phyloP scores from a whole-genome alignment of 2,888 invertebrate species.

The Lepeophtheirus nordmannii region DNA sequence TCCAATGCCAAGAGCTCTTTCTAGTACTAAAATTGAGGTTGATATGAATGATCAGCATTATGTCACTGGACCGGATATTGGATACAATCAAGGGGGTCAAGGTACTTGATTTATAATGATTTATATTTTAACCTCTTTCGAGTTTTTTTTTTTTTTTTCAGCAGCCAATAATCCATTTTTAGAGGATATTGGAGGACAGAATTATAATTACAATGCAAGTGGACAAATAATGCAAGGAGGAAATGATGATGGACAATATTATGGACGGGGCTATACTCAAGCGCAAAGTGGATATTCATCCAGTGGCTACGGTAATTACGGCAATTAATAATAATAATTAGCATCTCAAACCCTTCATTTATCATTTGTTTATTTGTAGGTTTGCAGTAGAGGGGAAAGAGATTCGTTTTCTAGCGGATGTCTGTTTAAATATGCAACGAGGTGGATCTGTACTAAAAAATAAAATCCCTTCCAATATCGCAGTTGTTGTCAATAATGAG shows the following conservation, averaged over 20 bases:
- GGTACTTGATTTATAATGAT: background rate
- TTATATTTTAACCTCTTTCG: background rate
- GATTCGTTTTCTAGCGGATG: no score
- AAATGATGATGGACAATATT: constrained; percentile 12
- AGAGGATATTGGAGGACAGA: no score
- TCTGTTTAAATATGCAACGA: no score
- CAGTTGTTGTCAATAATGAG: no score
- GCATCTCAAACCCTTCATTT: no score
- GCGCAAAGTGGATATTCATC: constrained; percentile 21
- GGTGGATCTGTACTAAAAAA: no score
- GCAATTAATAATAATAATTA: no score
- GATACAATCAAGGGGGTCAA: background rate
- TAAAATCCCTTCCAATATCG: no score
- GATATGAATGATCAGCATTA: background rate
- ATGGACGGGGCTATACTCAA: constrained; percentile 21
- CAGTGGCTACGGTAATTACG: constrained; percentile 7
- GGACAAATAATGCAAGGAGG: background rate
- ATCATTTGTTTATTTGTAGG: no score
- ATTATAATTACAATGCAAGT: background rate
- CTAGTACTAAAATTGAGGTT: constrained; percentile 25
- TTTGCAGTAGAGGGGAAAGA: no score
- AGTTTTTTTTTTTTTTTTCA: background rate
- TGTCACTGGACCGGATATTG: background rate
- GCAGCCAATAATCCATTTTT: constrained; percentile 11
- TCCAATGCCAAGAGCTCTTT: constrained; percentile 40